Base-by-base conservation (phyloP, 2,113 vertebrate genomes). In the Mobula birostris region DNA sequence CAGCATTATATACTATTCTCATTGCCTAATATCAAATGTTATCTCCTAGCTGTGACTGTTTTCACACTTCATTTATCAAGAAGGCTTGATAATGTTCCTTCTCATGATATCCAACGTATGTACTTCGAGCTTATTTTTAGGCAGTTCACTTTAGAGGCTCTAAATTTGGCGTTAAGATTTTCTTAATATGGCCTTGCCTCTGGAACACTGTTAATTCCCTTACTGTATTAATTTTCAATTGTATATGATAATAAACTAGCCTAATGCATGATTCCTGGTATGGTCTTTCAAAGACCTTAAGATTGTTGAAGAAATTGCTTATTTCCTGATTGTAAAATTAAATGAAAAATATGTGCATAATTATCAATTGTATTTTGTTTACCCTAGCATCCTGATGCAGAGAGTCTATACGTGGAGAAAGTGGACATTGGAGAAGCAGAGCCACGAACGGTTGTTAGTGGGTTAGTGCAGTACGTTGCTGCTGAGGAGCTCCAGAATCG, bases 361-460 rank as follows among this genome's bases (percentile, higher is more conserved):
- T 66, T 93, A 74, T 29, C 36, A 93, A 74, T 24, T 36, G 2
- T 9, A 92, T 72, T 72, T 93, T 74, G 90, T 56, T 93, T 40
- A 76, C 21, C 36, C 32, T 96, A 99, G 98, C 99, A 99, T 94
- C 99, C 99, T 0, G 99, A 98, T 0, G 98, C 99, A 0, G 98
- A 99, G 94, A 98, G 97, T 0, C 97, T 99, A 27, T 99, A 98
- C 2, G 97, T 99, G 96, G 98, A 99, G 97, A 98, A 98, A 96
- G 97, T 99, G 0, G 98, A 99, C 0, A 97, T 99, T 12, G 99
- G 98, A 0, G 99, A 99, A 96, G 95, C 97, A 0, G 97, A 97
- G 95, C 98, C 98, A 0, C 97, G 99, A 95, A 98, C 98, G 0
- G 98, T 99, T 56, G 98, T 99, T 95, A 99, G 99, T 0, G 98